Evolutionary conservation across 2,113 vertebrate species (phyloP), one percentile per base, ranked within the genome.

Genomic region (Morone chrysops): DNA sequence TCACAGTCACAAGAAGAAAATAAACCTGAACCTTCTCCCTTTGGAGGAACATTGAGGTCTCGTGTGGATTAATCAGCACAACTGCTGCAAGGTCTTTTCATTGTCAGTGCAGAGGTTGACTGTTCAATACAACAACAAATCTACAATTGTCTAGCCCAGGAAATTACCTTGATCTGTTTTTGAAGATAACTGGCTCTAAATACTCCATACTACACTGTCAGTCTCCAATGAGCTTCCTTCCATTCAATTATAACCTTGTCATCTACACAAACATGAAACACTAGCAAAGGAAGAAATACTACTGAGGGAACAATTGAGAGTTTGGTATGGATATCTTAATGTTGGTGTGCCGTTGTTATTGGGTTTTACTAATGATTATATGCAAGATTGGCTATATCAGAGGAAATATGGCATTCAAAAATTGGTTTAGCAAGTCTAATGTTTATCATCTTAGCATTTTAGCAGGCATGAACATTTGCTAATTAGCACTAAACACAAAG

Each of bases 211-310:
- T 36, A 53, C 61, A 45, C 16, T 22, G 18, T 41, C 50, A 69
- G 45, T 13, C 43, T 77, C 54, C 48, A 78, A 57, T 71, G 70
- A 70, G 87, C 70, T 92, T 92, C 90, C 90, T 80, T 69, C 51
- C n/a, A 92, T 92, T 91, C 78, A 90, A 66, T 66, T 60, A 31
- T 66, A 84, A 92, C 83, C 85, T 83, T 81, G 83, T 61, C 73
- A 75, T 87, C 81, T 45, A 45, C 50, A 75, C 43, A 85, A 67
- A 84, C 67, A 84, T 57, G 38, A 78, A 77, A 47, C 47, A 48
- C 53, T 51, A 0, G 47, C 12, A 47, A 41, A 59, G 75, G 13
- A 31, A 72, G 41, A 75, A 82, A 71, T 43, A 41, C 4, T 61
- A 68, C 60, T 72, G 20, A 66, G 22, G 59, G 38, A 79, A 85